Conservation (phyloP, 1,140 invertebrate species). For the Bombus difficillimus region DNA sequence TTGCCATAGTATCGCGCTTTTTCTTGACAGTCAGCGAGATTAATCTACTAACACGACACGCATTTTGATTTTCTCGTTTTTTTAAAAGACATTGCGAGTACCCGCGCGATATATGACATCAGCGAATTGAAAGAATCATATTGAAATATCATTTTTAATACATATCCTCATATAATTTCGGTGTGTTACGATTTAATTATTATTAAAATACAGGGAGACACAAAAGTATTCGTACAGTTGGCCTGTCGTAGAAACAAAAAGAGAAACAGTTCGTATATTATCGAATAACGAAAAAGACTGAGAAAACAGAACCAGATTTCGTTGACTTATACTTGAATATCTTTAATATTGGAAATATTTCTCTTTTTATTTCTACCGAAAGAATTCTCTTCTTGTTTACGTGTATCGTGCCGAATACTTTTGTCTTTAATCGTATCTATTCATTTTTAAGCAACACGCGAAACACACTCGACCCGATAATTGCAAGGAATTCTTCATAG, state of each 20-base stretch:
- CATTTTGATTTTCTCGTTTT: background rate
- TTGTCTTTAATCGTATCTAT: background rate
- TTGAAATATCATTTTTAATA: background rate
- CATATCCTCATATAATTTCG: background rate
- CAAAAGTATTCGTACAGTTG: background rate
- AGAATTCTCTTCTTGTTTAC: background rate
- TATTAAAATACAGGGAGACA: background rate
- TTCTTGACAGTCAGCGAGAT: conserved; percentile 57
- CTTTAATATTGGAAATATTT: too few species aligned
- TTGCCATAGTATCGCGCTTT: background rate
- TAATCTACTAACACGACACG: conserved; percentile 61
- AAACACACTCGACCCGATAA: conserved; percentile 33
- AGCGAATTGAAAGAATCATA: background rate
- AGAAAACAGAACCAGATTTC: too few species aligned
- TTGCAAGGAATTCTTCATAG: conserved; percentile 59
- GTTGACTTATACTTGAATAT: too few species aligned
- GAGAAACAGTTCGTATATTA: too few species aligned
- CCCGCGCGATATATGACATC: background rate
- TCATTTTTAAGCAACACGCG: background rate
- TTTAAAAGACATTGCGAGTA: background rate
- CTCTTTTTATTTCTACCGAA: background rate
- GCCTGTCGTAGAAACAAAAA: background rate
- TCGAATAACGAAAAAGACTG: too few species aligned
- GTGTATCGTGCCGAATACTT: background rate
- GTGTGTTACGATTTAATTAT: background rate